Base-by-base conservation (phyloP, 2,113 vertebrate species). In the Ptychochromis oligacanthus region DNA sequence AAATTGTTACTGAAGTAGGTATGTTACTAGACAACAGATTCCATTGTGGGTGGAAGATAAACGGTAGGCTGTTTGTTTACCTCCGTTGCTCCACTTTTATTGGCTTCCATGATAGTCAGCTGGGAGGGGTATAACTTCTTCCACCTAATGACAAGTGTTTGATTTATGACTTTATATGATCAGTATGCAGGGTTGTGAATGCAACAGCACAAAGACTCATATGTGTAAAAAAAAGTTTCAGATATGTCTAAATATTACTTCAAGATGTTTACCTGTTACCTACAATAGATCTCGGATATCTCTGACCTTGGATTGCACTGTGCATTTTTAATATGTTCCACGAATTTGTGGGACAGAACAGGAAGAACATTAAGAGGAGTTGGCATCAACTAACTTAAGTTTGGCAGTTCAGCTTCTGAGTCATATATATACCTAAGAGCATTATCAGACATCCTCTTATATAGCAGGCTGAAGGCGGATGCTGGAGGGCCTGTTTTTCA, bases 371-470 rank as follows among this genome's bases (percentile, higher is more conserved):
- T 74, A 84, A 90, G 90, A 80, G 59, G 83, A 91, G 80, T 85
- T 92, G 89, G 91, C 90, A 88, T 90, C 28, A 17, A 15, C 52
- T 59, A 77, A 87, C 91, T 86, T 92, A 84, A 62, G 83, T 88
- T 93, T 94, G 90, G 91, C 88, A 80, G 28, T 12, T 40, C 36
- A n/a, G 57, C 77, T 64, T 88, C 60, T 91, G 84, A 88, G 80
- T 91, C 87, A 87, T 81, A 79, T 77, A 77, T 79, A 77, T 87
- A 88, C 86, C 62, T 76, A 14, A 75, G 49, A 82, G 55, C n/a
- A 84, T 89, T 85, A 88, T 93, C 91, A 92, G 80, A 93, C 88
- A 92, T 93, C 90, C 93, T 91, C 75, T 87, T 52, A 26, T 72
- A 85, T 49, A 20, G 72, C 38, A 64, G 77, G 54, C 65, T 57